Conservation (phyloP, 2,113 vertebrate genomes). For the Diadophis punctatus region DNA sequence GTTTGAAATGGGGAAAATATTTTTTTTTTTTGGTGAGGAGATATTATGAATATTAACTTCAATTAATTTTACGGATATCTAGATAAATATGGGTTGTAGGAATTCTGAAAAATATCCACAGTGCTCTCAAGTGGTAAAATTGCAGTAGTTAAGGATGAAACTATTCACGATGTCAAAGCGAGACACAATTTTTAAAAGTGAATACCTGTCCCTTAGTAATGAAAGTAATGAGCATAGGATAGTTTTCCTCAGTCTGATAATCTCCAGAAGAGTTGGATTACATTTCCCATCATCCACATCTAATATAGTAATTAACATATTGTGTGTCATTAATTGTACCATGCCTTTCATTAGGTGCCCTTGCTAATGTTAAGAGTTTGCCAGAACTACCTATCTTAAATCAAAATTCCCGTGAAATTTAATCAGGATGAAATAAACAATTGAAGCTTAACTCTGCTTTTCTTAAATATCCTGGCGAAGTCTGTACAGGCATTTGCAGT, state of each 20-base stretch:
- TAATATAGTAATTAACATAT: neutral
- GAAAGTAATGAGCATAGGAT: slow-evolving; percentile 32
- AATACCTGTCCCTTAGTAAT: slow-evolving; percentile 50
- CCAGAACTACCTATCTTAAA: slow-evolving; percentile 31
- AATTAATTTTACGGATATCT: neutral
- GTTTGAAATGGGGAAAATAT: neutral
- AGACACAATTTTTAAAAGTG: slow-evolving; percentile 4
- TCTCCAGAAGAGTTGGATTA: neutral
- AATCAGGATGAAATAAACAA: neutral
- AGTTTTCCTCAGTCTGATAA: neutral
- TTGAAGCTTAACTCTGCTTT: slow-evolving; percentile 15
- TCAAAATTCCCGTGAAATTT: slow-evolving; percentile 27
- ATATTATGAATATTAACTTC: neutral
- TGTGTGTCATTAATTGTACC: slow-evolving; percentile 47
- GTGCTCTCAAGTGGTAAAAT: slow-evolving; percentile 26
- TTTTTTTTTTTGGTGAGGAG: neutral
- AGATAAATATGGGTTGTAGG: slow-evolving; percentile 49
- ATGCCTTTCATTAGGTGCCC: slow-evolving; percentile 55
- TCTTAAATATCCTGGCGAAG: neutral
- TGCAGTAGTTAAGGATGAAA: slow-evolving; percentile 12
- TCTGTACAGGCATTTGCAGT: slow-evolving; percentile 19
- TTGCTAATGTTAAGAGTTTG: slow-evolving; percentile 31
- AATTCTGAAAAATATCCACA: slow-evolving; percentile 32
- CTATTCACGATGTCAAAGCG: slow-evolving; percentile 31
- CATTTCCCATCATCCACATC: neutral